These are phyloP conservation scores for Thyatira batis DNA, from an alignment of 2,888 invertebrate genomes.

Conservation along the genomic window DNA sequence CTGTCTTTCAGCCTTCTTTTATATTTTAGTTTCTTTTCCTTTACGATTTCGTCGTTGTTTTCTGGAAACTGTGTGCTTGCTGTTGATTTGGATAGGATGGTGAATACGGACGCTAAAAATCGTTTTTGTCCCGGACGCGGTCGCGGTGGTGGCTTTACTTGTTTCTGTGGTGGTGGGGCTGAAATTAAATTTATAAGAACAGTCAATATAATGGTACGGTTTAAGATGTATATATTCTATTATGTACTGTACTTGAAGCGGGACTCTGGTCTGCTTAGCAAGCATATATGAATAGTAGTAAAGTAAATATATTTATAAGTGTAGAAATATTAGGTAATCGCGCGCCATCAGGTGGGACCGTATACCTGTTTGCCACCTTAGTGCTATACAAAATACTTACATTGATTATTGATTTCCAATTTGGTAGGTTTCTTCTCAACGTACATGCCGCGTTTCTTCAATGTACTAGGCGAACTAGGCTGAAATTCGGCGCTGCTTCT, in stretches of 20 bases:
- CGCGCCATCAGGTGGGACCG: too few relatives aligned
- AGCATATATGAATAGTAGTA: too few relatives aligned
- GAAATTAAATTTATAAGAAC: slow-evolving; percentile 21
- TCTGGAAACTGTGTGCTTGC: slow-evolving; percentile 53
- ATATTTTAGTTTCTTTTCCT: slow-evolving; percentile 5
- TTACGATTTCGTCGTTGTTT: slow-evolving; percentile 5
- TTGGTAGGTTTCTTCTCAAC: slow-evolving; percentile 50
- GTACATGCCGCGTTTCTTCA: slow-evolving; percentile 60
- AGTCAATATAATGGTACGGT: neutral
- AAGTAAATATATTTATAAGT: too few relatives aligned
- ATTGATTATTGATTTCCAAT: slow-evolving; percentile 12
- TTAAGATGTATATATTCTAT: neutral
- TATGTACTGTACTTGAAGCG: too few relatives aligned
- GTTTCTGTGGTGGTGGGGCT: slow-evolving; percentile 12
- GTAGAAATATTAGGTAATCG: too few relatives aligned
- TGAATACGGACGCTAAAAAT: slow-evolving; percentile 50
- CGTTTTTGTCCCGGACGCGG: slow-evolving; percentile 40
- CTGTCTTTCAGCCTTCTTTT: slow-evolving; percentile 4
- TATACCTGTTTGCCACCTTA: too few relatives aligned
- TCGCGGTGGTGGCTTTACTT: slow-evolving; percentile 30
- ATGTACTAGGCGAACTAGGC: slow-evolving; percentile 13
- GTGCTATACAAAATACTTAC: slow-evolving; percentile 18
- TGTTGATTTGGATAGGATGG: slow-evolving; percentile 52
- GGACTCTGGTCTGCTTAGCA: too few relatives aligned
- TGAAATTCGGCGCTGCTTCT: slow-evolving; percentile 45